Evolutionary conservation across 37 sponge, comb jelly and placozoan genomes (phyloP).

Genomic region (Tethya wilhelma): DNA sequence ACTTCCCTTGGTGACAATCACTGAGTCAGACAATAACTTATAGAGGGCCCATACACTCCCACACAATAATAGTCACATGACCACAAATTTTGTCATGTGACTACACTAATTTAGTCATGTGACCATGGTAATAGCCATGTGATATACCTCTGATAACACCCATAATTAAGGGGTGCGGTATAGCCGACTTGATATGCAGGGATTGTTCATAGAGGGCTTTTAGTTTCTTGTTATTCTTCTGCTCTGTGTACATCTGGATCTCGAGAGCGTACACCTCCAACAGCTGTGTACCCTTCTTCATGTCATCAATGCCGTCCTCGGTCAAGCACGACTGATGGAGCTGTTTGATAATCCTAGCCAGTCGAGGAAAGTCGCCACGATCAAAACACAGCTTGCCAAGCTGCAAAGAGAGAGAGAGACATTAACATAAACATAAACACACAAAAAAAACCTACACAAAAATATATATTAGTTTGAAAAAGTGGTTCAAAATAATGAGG

Average conservation of each 20-base stretch:
- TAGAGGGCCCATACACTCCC: too few relatives aligned
- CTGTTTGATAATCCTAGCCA: conserved; percentile 86
- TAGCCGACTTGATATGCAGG: conserved; percentile 95
- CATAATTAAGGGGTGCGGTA: conserved; percentile 99
- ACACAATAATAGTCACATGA: too few relatives aligned
- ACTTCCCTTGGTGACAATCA: too few relatives aligned
- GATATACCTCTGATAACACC: conserved; percentile 96
- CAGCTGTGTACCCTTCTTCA: conserved; percentile 95
- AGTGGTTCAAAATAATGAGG: background rate
- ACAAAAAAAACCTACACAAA: background rate
- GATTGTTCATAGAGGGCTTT: conserved; percentile 96
- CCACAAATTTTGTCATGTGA: too few relatives aligned
- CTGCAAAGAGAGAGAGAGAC: conserved; percentile 8
- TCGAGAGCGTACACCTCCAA: conserved; percentile 98
- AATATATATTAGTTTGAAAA: background rate
- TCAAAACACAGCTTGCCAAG: conserved; percentile 97
- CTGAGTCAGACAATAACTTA: too few relatives aligned
- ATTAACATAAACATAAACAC: background rate
- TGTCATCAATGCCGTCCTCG: conserved; percentile 77
- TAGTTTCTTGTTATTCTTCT: conserved; percentile 97
- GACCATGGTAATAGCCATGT: too few relatives aligned
- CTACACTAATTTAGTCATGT: too few relatives aligned
- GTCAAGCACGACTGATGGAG: conserved; percentile 92
- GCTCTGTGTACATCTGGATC: conserved; percentile 99
- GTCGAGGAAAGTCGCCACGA: conserved; percentile 76